Base-by-base conservation (phyloP, 2,888 invertebrate species). In the Erannis defoliaria region DNA sequence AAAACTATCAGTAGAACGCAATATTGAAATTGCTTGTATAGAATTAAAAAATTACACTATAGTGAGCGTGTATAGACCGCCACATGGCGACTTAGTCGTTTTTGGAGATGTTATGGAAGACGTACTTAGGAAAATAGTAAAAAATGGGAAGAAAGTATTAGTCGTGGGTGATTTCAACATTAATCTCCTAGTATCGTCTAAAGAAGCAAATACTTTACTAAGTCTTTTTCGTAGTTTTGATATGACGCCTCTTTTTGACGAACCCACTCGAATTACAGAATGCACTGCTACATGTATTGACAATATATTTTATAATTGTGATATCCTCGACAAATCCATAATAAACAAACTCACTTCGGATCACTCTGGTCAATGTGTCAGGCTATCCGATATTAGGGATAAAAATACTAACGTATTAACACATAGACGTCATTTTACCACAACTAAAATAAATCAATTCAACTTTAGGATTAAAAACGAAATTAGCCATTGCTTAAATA, bases 21-120 rank as follows among this genome's bases (percentile, higher is more conserved):
- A 45, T 9, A 18, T 45, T 26, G 45, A 45, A 14, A 10, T 26
- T 8, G n/a, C 45, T 1, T 45, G 45, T 18, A 6, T 45, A 4
- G 45, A 45, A 45, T 23, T 45, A 26, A 45, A 45, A 9, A 16
- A 45, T 14, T 26, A 26, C 14, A 45, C 26, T 6, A 26, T 45
- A 14, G 45, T 45, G 26, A 21, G 21, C 8, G 21, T 6, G 8
- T 45, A 45, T 16, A 26, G 45, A 16, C 23, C 45, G 9, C 26
- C 45, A 14, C 1, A 4, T 9, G 26, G 45, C 8, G 9, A 45
- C 8, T 4, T 45, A 14, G 9, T 1, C 5, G 26, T 14, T 9
- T 45, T 45, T 26, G 45, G 16, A 45, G 26, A 45, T 5, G 45
- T 45, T 12, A 45, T 45, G 26, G 45, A 45, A 26, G 26, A 45